Conservation (phyloP, 2,888 invertebrate species). For the Dastarcus helophoroides region DNA sequence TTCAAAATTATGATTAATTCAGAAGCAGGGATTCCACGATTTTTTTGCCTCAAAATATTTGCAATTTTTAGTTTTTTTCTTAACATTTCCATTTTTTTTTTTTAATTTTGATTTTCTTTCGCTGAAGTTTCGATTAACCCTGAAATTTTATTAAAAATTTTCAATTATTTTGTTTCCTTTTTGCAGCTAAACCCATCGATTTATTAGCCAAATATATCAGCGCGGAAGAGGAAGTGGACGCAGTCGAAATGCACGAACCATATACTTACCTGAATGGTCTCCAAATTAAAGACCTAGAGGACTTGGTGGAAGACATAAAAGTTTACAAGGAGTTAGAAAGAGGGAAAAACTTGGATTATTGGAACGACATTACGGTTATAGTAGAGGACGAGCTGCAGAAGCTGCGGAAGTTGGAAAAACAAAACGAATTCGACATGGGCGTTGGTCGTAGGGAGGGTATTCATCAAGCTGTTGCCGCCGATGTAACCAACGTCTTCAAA, state of each 20-base stretch:
- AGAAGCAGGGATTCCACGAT: too few relatives aligned
- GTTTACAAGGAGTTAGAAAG: constrained; percentile 88
- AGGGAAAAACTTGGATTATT: constrained; percentile 79
- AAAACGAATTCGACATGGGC: constrained; percentile 47
- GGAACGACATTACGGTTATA: constrained; percentile 93
- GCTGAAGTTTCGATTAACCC: too few relatives aligned
- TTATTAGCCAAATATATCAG: constrained; percentile 91
- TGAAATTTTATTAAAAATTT: too few relatives aligned
- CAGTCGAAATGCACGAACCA: constrained; percentile 97
- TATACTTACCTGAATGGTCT: constrained; percentile 90
- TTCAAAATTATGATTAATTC: too few relatives aligned
- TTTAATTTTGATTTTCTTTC: too few relatives aligned
- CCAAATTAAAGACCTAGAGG: constrained; percentile 83
- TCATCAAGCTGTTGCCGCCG: constrained; percentile 81
- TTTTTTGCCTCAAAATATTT: too few relatives aligned
- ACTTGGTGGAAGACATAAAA: constrained; percentile 91
- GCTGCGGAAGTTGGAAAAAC: constrained; percentile 60
- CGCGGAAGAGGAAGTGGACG: constrained; percentile 78
- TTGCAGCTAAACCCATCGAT: constrained; percentile 88
- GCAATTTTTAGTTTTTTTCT: too few relatives aligned
- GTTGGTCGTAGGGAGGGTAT: constrained; percentile 50
- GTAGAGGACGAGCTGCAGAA: constrained; percentile 88
- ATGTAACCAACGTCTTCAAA: constrained; percentile 82
- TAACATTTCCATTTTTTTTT: too few relatives aligned
- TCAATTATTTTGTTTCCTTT: not conserved